Evolutionary conservation across 2,888 invertebrate species (phyloP), one percentile per base, ranked within the genome.

Genomic region (Andrena fulva): DNA sequence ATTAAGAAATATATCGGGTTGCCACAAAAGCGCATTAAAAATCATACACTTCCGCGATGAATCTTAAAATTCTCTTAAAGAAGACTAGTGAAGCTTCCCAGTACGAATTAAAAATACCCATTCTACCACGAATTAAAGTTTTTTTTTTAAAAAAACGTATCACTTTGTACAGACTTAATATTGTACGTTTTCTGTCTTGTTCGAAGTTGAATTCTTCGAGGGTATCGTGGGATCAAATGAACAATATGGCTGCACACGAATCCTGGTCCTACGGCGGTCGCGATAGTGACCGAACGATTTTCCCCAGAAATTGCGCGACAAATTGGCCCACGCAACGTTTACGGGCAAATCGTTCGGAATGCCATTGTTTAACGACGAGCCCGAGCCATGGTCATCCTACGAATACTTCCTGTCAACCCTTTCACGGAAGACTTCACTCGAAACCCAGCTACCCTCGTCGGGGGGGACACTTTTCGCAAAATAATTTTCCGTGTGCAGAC

Each of bases 241-340:
- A 89, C 87, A 68, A 75, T 86, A 75, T 82, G 77, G 76, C 74
- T 72, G 67, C 64, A 62, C 54, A 82, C 82, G 82, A 80, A 76
- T 80, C 71, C 59, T 52, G 77, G 74, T 50, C 72, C 77, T 85
- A 35, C 72, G 66, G 50, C 24, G 33, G 54, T 77, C 70, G 77
- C 80, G 84, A 74, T 72, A 89, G 88, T 93, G 91, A 91, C 92
- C 93, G 91, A 90, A 87, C 92, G 91, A 92, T 94, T 93, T 93
- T 93, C 93, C 88, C 85, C 92, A 92, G 93, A 93, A 94, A 94
- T 94, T 93, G 91, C 90, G 91, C 93, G 93, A 89, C 89, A 92
- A 93, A 93, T 93, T 92, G 93, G 90, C 86, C 89, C 85, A 80
- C 67, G 87, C 89, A 89, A 87, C 92, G 90, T 92, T 93, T 92